Conservation (phyloP, 2,797 vertebrate species). For the Alectoris magna region DNA sequence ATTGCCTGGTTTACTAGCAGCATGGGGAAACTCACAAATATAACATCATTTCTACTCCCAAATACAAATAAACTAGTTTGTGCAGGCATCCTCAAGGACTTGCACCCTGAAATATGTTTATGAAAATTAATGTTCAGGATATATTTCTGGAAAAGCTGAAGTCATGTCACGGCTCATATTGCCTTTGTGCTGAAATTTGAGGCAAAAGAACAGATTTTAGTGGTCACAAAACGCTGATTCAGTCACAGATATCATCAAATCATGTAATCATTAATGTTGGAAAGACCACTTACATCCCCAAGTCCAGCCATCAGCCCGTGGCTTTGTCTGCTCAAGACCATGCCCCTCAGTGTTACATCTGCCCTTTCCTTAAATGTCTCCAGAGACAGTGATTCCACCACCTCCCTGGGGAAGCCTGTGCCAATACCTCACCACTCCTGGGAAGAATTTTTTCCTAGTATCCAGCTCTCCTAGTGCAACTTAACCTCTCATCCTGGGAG, state of each 20-base stretch:
- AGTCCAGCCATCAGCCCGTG: too few species aligned
- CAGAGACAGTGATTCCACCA: too few species aligned
- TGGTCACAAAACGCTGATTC: not conserved
- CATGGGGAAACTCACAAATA: conserved; percentile 34
- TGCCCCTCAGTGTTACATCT: too few species aligned
- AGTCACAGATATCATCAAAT: not conserved
- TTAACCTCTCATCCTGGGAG: too few species aligned
- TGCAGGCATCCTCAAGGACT: conserved; percentile 26
- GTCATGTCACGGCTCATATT: not conserved
- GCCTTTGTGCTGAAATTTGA: not conserved
- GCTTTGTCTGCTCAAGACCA: too few species aligned
- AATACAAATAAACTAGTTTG: conserved; percentile 39
- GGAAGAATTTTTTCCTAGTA: too few species aligned
- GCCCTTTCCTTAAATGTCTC: too few species aligned
- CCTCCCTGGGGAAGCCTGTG: too few species aligned
- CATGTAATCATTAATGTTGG: too few species aligned
- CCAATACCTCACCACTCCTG: too few species aligned
- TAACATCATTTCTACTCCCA: not conserved
- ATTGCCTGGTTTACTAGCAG: conserved; percentile 41
- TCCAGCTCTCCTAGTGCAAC: too few species aligned
- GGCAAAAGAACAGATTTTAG: not conserved
- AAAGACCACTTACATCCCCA: too few species aligned
- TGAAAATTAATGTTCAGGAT: conserved; percentile 22
- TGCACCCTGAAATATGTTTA: not conserved
- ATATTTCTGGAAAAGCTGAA: conserved; percentile 15